Conservation (phyloP, 2,797 vertebrate species). For the Margarornis squamiger region DNA sequence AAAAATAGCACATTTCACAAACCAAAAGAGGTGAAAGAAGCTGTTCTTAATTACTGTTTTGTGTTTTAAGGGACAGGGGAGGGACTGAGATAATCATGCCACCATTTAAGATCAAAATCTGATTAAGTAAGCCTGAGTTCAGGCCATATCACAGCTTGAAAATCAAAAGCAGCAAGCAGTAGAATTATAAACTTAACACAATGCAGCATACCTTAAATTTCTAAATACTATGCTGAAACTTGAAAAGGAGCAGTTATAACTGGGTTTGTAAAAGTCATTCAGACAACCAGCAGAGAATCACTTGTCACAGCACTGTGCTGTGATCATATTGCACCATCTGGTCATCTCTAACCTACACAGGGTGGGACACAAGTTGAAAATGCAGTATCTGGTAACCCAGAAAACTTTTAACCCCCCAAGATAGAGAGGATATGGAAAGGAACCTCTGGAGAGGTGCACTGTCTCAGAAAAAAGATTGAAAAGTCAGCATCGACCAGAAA, state of each 20-base stretch:
- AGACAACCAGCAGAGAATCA: slow-evolving; percentile 7
- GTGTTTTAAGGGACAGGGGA: not conserved
- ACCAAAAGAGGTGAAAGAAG: not conserved
- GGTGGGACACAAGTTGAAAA: slow-evolving; percentile 16
- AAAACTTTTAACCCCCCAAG: not conserved
- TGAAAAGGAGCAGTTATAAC: not conserved
- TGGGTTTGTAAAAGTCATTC: slow-evolving; percentile 13
- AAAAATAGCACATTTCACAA: not conserved
- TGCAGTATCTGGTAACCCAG: not conserved
- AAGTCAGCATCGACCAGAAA: not conserved
- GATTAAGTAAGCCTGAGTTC: not conserved
- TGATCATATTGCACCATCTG: slow-evolving; percentile 45
- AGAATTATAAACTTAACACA: not conserved
- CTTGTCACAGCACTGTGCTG: not conserved
- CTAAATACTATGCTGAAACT: not conserved
- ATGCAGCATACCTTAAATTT: not conserved
- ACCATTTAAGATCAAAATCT: not conserved
- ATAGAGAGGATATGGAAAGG: not conserved
- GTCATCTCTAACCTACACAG: not conserved
- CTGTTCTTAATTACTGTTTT: not conserved
- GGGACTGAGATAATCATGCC: not conserved
- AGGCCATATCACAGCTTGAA: not conserved
- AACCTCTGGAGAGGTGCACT: not conserved
- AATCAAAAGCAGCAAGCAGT: not conserved
- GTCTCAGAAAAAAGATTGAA: not conserved